Conservation (phyloP, 2,113 vertebrate genomes). For the Periophthalmodon schlosseri region DNA sequence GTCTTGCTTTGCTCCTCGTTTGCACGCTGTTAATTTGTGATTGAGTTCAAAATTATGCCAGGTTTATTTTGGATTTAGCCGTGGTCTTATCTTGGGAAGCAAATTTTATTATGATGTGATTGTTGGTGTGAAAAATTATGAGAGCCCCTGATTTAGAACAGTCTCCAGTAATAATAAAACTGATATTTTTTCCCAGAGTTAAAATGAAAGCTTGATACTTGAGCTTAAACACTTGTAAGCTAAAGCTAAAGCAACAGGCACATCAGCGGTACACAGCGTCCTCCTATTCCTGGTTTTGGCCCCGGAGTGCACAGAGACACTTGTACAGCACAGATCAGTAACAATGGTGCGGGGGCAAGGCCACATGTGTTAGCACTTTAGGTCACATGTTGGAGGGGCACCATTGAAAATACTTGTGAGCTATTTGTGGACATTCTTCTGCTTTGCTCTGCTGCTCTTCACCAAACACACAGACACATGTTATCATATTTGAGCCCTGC, state of each 20-base stretch:
- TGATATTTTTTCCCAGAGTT: too few relatives aligned
- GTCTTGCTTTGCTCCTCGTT: too few relatives aligned
- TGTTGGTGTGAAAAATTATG: not conserved
- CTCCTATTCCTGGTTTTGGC: conserved; percentile 4
- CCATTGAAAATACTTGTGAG: conserved; percentile 40
- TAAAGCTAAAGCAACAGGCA: too few relatives aligned
- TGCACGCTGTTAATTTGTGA: too few relatives aligned
- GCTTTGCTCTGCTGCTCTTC: conserved; percentile 16
- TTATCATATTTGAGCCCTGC: conserved; percentile 7
- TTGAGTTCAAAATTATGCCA: too few relatives aligned
- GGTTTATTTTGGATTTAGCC: too few relatives aligned
- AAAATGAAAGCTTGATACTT: too few relatives aligned
- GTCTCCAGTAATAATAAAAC: too few relatives aligned
- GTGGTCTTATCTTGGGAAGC: too few relatives aligned
- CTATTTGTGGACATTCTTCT: conserved; percentile 55
- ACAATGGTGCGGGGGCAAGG: conserved; percentile 30
- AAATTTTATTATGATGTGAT: too few relatives aligned
- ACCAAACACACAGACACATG: not conserved
- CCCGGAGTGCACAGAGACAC: conserved; percentile 1
- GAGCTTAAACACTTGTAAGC: not conserved
- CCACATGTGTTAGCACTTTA: conserved; percentile 70
- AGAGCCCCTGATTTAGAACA: too few relatives aligned
- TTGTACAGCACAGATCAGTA: conserved; percentile 35
- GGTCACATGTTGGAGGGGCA: conserved; percentile 61
- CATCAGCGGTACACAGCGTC: not conserved